Conservation (phyloP, 2,113 vertebrate species). For the Corythornis cristatus region DNA sequence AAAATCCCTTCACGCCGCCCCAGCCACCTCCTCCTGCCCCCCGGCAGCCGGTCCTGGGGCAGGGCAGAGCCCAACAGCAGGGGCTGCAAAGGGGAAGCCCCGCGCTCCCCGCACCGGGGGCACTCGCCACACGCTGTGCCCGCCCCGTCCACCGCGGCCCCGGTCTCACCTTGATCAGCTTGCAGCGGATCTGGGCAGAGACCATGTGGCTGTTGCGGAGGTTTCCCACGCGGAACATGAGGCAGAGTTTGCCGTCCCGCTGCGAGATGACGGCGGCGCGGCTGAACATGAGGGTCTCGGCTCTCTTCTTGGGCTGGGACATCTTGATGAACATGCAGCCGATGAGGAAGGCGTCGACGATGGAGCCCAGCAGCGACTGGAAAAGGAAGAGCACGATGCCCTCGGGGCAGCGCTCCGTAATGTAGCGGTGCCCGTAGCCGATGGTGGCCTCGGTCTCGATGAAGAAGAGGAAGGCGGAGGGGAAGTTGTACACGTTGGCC, state of each 20-base stretch:
- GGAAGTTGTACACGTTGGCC: slow-evolving; percentile 91
- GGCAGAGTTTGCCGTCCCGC: slow-evolving; percentile 87
- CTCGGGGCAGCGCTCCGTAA: slow-evolving; percentile 88
- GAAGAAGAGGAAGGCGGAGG: slow-evolving; percentile 89
- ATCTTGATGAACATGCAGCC: slow-evolving; percentile 94
- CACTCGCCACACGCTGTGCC: neutral
- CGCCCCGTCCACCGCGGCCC: accelerated
- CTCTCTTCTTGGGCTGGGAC: slow-evolving; percentile 91
- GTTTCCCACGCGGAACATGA: slow-evolving; percentile 91
- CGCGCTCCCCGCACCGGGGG: accelerated
- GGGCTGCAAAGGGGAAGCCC: too few relatives aligned
- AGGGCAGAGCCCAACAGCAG: neutral
- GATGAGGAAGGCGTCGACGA: slow-evolving; percentile 90
- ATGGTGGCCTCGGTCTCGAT: slow-evolving; percentile 91
- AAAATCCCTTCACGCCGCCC: accelerated
- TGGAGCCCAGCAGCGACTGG: slow-evolving; percentile 87
- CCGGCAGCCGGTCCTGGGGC: neutral
- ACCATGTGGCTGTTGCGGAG: slow-evolving; percentile 92
- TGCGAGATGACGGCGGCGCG: slow-evolving; percentile 85
- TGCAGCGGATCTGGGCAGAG: slow-evolving; percentile 91
- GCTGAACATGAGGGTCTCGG: slow-evolving; percentile 91
- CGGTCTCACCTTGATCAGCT: slow-evolving; percentile 86
- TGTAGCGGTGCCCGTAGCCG: slow-evolving; percentile 88
- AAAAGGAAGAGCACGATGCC: slow-evolving; percentile 90
- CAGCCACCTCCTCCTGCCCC: accelerated